phyloP scores from a whole-genome alignment of 2,113 vertebrate genomes.

The Panurus biarmicus region DNA sequence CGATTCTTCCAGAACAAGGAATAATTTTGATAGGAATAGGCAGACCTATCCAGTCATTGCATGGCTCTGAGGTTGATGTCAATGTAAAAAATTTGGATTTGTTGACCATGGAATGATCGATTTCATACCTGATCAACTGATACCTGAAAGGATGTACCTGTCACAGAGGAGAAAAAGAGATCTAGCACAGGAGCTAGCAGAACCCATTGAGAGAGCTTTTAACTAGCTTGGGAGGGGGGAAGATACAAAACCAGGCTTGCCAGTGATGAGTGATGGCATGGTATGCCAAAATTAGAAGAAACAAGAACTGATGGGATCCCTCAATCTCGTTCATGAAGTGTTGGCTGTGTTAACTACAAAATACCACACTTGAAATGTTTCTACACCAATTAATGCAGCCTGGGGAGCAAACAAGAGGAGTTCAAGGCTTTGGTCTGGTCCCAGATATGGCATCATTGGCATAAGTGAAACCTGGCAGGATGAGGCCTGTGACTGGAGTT shows the following conservation, averaged over 20 bases:
- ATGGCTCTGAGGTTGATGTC: background rate
- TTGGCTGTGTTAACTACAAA: background rate
- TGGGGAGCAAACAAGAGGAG: background rate
- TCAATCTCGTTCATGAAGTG: rapidly evolving
- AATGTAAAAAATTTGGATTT: background rate
- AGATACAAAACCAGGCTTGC: background rate
- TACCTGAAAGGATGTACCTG: background rate
- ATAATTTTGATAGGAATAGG: background rate
- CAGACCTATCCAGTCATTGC: background rate
- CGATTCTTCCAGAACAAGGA: background rate
- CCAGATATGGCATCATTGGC: no score
- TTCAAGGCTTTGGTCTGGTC: background rate
- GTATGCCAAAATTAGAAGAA: background rate
- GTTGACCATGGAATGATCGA: background rate
- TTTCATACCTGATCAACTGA: background rate
- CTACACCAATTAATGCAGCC: rapidly evolving
- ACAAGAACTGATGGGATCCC: background rate
- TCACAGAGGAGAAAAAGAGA: background rate
- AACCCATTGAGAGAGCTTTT: background rate
- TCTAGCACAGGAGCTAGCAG: no score
- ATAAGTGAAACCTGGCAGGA: background rate
- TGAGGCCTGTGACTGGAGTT: background rate
- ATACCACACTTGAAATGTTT: background rate
- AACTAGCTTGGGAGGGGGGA: background rate
- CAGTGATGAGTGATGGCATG: no score